phyloP scores from a whole-genome alignment of 2,113 vertebrate genomes.

The Cyprinodon tularosa region DNA sequence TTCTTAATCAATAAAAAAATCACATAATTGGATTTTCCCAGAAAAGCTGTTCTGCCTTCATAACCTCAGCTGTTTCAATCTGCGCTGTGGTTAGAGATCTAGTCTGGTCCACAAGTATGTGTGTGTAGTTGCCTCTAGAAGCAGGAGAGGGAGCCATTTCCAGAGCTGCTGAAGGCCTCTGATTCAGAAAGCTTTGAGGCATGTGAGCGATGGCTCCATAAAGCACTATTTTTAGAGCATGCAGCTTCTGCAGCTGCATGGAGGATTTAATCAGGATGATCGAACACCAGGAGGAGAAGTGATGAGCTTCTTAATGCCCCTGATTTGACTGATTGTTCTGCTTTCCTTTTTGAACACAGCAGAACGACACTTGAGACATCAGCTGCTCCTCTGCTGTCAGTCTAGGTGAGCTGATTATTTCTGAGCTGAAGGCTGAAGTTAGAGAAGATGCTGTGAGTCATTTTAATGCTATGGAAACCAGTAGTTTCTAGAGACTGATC shows the following conservation, averaged over 20 bases:
- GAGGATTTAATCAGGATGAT: background rate
- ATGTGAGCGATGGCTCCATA: background rate
- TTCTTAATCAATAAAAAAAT: no score
- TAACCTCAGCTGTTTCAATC: no score
- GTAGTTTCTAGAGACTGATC: conserved; percentile 17
- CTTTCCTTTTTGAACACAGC: background rate
- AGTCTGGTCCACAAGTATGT: background rate
- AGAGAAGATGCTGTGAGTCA: conserved; percentile 32
- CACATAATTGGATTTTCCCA: no score
- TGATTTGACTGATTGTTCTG: background rate
- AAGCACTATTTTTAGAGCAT: background rate
- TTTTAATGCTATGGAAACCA: conserved; percentile 32
- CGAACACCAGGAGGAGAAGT: background rate
- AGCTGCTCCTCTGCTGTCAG: background rate
- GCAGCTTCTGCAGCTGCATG: background rate
- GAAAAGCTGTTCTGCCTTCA: no score
- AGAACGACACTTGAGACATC: background rate
- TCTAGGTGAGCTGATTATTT: background rate
- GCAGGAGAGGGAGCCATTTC: background rate
- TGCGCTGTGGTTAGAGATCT: no score
- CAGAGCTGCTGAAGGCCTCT: background rate
- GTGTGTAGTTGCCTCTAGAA: background rate
- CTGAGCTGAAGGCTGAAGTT: conserved; percentile 7
- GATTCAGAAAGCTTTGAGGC: background rate
- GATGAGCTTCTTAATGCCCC: background rate